These are phyloP conservation scores for Sebastolobus altivelis DNA, from an alignment of 2,797 vertebrate genomes.

Conservation along the genomic window DNA sequence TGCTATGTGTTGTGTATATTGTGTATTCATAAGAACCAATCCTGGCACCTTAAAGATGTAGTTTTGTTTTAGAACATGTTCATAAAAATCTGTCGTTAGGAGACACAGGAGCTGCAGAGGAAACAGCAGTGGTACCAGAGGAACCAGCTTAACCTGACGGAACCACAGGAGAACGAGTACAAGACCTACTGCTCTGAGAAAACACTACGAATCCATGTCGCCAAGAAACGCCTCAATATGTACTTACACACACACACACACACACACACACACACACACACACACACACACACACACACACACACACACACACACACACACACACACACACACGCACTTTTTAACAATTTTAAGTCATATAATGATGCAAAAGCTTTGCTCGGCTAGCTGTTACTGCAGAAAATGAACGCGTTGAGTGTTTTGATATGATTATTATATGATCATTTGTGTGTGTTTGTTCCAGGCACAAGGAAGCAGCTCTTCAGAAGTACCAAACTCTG, in stretches of 20 bases:
- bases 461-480: conserved; percentile 84
- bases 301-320: conserved; percentile 14
- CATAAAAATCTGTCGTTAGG: conserved; percentile 70
- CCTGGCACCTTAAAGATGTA: background rate
- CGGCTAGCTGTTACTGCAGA: background rate
- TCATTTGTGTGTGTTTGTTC: conserved; percentile 28
- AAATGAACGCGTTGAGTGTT: too few species aligned
- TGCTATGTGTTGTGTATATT: background rate
- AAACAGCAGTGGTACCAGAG: conserved; percentile 86
- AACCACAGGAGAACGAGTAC: conserved; percentile 78
- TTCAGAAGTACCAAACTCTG: conserved; percentile 79
- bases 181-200: conserved; percentile 79
- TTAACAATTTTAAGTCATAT: background rate
- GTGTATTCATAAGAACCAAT: background rate
- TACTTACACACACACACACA: conserved; percentile 51
- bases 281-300: conserved; percentile 17
- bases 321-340: conserved; percentile 24
- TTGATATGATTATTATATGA: background rate
- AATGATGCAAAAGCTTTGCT: background rate
- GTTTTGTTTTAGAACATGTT: background rate
- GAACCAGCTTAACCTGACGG: conserved; percentile 76
- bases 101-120: conserved; percentile 83
- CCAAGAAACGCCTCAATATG: conserved; percentile 83
- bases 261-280: conserved; percentile 20
- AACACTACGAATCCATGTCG: conserved; percentile 79